Conservation (phyloP, 2,113 vertebrate species). For the Rousettus leschenaultii region DNA sequence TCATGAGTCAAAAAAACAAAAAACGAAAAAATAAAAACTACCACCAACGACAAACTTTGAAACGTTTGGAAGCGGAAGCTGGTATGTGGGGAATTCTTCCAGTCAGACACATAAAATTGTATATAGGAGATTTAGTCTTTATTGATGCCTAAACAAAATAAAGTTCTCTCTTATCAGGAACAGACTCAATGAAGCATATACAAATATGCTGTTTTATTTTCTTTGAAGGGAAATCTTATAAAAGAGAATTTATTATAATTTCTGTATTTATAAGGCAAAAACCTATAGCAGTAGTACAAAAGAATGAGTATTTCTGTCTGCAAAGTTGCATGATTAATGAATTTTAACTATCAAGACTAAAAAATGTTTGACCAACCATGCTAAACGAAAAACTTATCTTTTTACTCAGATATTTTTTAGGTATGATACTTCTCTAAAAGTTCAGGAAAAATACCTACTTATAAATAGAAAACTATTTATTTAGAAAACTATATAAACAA, state of each 20-base stretch:
- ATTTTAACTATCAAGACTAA: neutral
- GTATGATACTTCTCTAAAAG: neutral
- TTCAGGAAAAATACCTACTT: neutral
- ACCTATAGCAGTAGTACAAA: neutral
- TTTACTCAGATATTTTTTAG: neutral
- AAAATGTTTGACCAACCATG: neutral
- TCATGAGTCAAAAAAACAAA: too few relatives aligned
- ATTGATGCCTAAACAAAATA: neutral
- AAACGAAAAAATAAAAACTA: neutral
- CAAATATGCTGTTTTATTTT: neutral
- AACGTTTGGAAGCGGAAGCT: neutral
- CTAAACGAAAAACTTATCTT: slow-evolving; percentile 8
- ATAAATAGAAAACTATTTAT: neutral
- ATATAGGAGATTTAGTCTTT: neutral
- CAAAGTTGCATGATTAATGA: neutral
- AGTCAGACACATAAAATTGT: neutral
- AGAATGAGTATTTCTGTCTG: neutral
- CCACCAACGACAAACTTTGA: neutral
- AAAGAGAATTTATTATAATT: neutral
- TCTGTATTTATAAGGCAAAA: neutral
- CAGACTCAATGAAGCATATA: neutral
- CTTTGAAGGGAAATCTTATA: neutral
- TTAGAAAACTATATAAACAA: neutral
- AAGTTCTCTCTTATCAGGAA: neutral
- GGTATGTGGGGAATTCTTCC: neutral